These are phyloP conservation scores for Solenodon paradoxus DNA, from an alignment of 2,113 vertebrate species.

Conservation along the genomic window DNA sequence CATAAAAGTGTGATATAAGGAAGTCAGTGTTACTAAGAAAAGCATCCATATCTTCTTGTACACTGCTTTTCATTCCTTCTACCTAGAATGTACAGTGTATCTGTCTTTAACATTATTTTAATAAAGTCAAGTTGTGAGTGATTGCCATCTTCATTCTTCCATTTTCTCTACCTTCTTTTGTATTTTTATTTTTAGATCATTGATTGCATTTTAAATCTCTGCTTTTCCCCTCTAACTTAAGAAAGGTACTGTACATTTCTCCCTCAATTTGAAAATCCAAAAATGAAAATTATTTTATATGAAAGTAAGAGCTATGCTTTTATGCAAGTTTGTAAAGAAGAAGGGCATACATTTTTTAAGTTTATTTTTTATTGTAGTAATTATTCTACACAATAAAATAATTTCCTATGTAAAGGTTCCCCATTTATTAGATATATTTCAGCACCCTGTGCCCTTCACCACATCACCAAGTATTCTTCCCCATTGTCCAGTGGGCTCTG, in stretches of 20 bases:
- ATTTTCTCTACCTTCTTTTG: not conserved
- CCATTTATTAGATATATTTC: no score
- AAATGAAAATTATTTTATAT: not conserved
- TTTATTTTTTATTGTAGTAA: no score
- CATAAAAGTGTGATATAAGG: not conserved
- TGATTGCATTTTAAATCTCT: not conserved
- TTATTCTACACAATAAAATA: no score
- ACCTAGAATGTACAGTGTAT: not conserved
- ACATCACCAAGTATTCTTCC: no score
- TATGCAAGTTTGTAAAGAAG: not conserved
- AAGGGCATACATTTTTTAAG: not conserved
- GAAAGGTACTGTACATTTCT: not conserved
- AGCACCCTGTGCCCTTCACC: no score
- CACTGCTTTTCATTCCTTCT: not conserved
- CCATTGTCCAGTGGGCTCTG: no score
- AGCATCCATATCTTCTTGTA: not conserved
- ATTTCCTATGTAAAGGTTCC: no score
- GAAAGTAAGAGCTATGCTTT: not conserved
- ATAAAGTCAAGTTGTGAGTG: not conserved
- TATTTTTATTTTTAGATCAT: not conserved
- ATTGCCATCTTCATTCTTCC: not conserved
- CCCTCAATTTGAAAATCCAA: not conserved
- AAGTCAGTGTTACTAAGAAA: not conserved
- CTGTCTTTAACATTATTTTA: not conserved
- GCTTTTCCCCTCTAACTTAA: not conserved